phyloP scores from a whole-genome alignment of 2,113 vertebrate species.

The Cebus imitator region DNA sequence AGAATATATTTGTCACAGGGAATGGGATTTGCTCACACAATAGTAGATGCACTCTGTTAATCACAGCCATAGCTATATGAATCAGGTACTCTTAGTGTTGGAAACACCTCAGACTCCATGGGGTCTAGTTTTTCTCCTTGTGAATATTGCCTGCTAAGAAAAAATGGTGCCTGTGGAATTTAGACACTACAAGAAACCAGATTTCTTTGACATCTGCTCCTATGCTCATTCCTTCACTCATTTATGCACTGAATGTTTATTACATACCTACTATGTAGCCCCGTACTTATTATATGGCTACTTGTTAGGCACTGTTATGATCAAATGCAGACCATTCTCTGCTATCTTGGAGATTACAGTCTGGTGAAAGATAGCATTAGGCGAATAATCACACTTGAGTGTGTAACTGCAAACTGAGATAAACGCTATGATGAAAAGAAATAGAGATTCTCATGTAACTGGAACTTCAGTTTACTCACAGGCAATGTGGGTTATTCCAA shows the following conservation, averaged over 20 bases:
- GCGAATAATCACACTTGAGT: neutral
- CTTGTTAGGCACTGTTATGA: neutral
- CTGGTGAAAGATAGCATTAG: neutral
- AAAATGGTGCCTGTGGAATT: constrained; percentile 12
- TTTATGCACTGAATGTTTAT: neutral
- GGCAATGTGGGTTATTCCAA: neutral
- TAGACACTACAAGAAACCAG: neutral
- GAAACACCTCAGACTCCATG: neutral
- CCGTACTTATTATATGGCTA: neutral
- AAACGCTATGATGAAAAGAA: constrained; percentile 1
- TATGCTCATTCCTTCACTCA: neutral
- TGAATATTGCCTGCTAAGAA: neutral
- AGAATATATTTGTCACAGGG: constrained; percentile 22
- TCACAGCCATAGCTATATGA: neutral
- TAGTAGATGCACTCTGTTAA: constrained; percentile 19
- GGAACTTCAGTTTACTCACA: neutral
- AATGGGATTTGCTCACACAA: constrained; percentile 9
- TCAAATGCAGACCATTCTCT: neutral
- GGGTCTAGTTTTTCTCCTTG: neutral
- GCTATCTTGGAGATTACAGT: neutral
- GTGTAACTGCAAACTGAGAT: neutral
- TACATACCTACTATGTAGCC: neutral
- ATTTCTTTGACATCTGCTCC: neutral
- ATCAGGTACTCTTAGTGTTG: neutral
- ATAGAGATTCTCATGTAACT: neutral